phyloP scores from a whole-genome alignment of 2,113 vertebrate genomes.

The Prunella fulvescens region DNA sequence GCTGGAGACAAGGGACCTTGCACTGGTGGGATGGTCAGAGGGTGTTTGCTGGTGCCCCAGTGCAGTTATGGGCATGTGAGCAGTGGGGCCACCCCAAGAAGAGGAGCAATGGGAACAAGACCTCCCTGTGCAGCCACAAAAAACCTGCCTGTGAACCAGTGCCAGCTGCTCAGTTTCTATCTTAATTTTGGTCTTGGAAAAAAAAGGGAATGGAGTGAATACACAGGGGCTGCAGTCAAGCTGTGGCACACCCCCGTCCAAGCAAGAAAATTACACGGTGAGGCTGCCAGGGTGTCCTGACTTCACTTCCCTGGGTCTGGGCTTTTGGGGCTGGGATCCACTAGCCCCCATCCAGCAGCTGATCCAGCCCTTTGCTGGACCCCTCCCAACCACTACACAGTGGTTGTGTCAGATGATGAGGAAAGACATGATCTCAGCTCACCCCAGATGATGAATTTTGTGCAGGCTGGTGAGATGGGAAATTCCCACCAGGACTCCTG shows the following conservation, averaged over 20 bases:
- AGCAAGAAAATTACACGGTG: conserved; percentile 29
- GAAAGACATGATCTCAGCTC: not conserved
- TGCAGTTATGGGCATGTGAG: not conserved
- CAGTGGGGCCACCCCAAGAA: not conserved
- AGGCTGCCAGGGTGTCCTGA: conserved; percentile 53
- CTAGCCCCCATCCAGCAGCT: not conserved
- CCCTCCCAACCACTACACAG: not conserved
- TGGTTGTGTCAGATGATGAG: not conserved
- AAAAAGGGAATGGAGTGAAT: not conserved
- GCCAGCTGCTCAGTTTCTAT: conserved; percentile 41
- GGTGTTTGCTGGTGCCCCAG: not conserved
- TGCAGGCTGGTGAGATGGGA: not conserved
- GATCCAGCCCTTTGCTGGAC: not conserved
- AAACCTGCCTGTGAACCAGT: not conserved
- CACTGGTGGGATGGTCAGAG: not conserved
- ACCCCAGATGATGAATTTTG: not conserved
- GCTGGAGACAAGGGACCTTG: not conserved
- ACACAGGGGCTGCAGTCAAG: conserved; percentile 43
- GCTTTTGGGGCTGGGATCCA: not conserved
- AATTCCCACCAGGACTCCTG: not conserved
- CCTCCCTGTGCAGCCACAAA: not conserved
- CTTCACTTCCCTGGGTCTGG: not conserved
- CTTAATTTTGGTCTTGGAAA: conserved; percentile 37
- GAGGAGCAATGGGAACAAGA: not conserved
- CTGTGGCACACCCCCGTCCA: not conserved